These are phyloP conservation scores for Cyprinus carpio DNA, from an alignment of 2,113 vertebrate species.

Conservation along the genomic window DNA sequence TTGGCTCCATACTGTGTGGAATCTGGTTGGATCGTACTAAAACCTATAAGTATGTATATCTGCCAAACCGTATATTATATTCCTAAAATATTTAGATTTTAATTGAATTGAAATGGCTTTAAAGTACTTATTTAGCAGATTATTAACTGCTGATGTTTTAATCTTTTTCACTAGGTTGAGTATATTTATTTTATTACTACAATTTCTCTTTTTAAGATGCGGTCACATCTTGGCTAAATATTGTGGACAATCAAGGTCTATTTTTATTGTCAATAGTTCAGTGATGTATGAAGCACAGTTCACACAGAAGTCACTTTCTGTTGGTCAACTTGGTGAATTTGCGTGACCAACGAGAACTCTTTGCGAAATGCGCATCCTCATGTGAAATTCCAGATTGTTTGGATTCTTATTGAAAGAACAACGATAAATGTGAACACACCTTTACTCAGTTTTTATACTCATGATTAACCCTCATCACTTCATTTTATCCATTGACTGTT, in stretches of 20 bases:
- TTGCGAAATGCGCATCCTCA: too few species aligned
- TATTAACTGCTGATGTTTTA: too few species aligned
- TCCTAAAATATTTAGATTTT: background rate
- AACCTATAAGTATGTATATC: constrained; percentile 89
- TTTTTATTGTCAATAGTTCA: background rate
- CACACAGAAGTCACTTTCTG: background rate
- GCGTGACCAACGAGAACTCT: background rate
- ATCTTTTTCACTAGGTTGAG: background rate
- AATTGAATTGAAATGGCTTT: background rate
- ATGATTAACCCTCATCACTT: too few species aligned
- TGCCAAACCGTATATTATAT: background rate
- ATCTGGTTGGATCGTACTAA: constrained; percentile 96
- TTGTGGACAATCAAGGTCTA: background rate
- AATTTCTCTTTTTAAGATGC: background rate
- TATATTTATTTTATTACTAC: background rate
- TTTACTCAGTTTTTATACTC: too few species aligned
- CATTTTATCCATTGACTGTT: background rate
- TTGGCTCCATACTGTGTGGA: constrained; percentile 95
- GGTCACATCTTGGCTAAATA: background rate
- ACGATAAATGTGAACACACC: background rate
- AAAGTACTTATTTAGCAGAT: background rate
- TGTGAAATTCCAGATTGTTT: too few species aligned
- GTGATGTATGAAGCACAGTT: background rate
- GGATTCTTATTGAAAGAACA: background rate
- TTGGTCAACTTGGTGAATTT: background rate